Base-by-base conservation (phyloP, 1,140 invertebrate species). In the Trichoplusia ni region DNA sequence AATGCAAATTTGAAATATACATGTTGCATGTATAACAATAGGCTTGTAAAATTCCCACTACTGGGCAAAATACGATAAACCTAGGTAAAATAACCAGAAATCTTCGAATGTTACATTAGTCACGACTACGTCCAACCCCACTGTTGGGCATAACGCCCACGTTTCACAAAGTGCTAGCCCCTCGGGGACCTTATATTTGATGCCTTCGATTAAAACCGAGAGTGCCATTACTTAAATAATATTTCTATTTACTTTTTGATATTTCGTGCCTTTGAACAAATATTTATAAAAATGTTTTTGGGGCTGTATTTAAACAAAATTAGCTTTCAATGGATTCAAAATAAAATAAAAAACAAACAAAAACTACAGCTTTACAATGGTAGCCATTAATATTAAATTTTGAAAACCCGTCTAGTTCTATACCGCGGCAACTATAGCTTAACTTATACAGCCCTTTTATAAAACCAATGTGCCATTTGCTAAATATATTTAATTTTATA, bases 81-180 rank as follows among this genome's bases (percentile, higher is more conserved):
- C 9, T 14, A 8, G 1, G 0, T 2, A 27, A 46, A 27, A 46
- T 7, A 16, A 4, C 6, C 2, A 25, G n/a, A n/a, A n/a, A n/a
- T 2, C n/a, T 29, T 9, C 0, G 3, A 33, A 33, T n/a, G 31
- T 37, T 13, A 54, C 7, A 25, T 58, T 40, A 44, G 16, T 9
- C 25, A 19, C n/a, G 16, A 27, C 37, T 31, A 40, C 25, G 38
- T 38, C 27, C 18, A 61, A 53, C 61, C 44, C 42, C 46, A 53
- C 38, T 38, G 19, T 25, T 46, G 46, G 60, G 25, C 19, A 27
- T 60, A n/a, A 35, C 59, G 38, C 37, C 38, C 38, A 58, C 16
- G 8, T 5, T 69, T 81, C 77, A 85, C 82, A 71, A 83, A 83
- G 82, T 85, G 82, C 77, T 79, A 73, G 25, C 73, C 75, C 77